Evolutionary conservation across 2,888 invertebrate genomes (phyloP), one percentile per base, ranked within the genome.

Genomic region (Synergus itoensis): DNA sequence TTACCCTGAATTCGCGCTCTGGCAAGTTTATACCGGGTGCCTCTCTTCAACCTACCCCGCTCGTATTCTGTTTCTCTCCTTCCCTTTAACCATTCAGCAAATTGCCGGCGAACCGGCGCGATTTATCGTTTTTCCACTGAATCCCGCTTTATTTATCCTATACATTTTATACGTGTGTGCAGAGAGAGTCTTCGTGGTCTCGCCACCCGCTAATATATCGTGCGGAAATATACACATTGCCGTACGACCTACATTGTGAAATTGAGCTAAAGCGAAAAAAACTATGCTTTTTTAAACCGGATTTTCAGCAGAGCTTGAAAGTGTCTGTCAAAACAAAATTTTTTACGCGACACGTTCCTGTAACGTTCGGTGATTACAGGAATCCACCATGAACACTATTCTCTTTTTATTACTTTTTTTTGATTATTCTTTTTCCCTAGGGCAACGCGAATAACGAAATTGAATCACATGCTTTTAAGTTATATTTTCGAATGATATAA

Each of bases 51-150:
- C 81, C 81, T 53, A 28, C 28, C 11, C 5, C 73, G 16, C n/a
- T 21, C 57, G 28, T 45, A 60, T 77, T 11, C 65, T 41, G 63
- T 76, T 73, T 65, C 77, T 21, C 53, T 65, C 53, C 67, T 57
- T 60, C 21, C 53, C 48, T 73, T 57, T 45, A 76, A 63, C 80
- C 81, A 84, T 81, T 82, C 84, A 82, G 79, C 80, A 85, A 86
- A 87, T 86, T 87, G 82, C 80, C 80, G 76, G 83, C 79, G 77
- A 79, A 76, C 43, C 77, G 36, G 43, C 41, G 75, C 77, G 79
- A 86, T 86, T 86, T 84, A 87, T 85, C 81, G 83, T 79, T 79
- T 82, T 83, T 81, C 81, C 83, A 81, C 77, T 76, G 77, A 77
- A 84, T 82, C 76, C 80, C 62, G 80, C 77, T 84, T 83, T 86